A percentile compares a stretch with the other conserved stretches of the same genome.
phyloP scores from a whole-genome alignment of 2,113 vertebrate genomes.

The Urocitellus parryii region DNA sequence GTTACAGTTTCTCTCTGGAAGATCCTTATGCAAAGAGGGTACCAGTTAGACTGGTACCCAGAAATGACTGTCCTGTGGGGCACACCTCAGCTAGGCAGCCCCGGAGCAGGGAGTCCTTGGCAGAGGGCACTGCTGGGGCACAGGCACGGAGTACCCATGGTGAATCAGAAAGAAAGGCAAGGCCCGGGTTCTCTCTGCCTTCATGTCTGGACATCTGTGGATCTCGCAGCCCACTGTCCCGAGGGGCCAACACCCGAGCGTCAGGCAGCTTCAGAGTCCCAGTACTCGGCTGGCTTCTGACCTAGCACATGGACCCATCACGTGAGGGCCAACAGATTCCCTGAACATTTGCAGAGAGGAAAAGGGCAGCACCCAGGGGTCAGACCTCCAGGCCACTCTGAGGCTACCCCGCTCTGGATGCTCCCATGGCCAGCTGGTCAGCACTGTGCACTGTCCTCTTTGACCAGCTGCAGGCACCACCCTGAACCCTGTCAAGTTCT shows the following conservation, averaged over 20 bases:
- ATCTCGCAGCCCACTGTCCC: background rate
- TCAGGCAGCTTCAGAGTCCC: background rate
- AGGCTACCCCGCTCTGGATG: background rate
- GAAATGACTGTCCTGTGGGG: background rate
- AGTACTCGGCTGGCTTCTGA: background rate
- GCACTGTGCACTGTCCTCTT: background rate
- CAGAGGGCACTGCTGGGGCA: background rate
- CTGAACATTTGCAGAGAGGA: background rate
- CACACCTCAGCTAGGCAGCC: background rate
- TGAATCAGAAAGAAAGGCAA: background rate
- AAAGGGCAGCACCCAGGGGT: background rate
- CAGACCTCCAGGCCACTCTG: background rate
- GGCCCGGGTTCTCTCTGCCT: background rate
- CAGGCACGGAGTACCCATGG: background rate
- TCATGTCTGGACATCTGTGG: background rate
- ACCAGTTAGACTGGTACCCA: background rate
- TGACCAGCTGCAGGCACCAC: background rate
- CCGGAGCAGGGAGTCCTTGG: background rate
- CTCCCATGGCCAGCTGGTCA: background rate
- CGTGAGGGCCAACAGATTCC: background rate
- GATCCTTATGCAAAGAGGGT: background rate
- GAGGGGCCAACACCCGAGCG: background rate
- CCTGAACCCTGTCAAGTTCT: background rate
- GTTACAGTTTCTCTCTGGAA: background rate
- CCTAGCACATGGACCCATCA: background rate